Conservation (phyloP, 2,113 vertebrate species). For the Cinclus mexicanus region DNA sequence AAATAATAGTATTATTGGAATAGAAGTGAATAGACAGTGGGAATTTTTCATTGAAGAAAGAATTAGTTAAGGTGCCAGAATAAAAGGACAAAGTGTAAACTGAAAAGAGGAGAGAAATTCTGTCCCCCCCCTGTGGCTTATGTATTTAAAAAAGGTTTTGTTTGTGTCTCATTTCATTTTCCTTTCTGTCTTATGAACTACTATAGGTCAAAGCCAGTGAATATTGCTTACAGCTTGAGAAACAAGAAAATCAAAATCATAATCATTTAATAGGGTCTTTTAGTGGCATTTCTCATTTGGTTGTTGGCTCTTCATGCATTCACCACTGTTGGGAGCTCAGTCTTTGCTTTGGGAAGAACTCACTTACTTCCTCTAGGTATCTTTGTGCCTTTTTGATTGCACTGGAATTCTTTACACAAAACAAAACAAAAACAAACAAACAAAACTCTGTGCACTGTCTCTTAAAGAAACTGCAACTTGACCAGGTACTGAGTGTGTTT, state of each 20-base stretch:
- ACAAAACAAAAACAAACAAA: neutral
- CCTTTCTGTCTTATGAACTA: neutral
- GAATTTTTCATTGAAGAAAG: neutral
- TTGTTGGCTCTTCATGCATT: neutral
- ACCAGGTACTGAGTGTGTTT: neutral
- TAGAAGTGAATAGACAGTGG: neutral
- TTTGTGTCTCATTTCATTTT: constrained; percentile 14
- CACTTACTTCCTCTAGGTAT: neutral
- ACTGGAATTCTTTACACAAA: neutral
- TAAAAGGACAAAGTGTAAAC: constrained; percentile 7
- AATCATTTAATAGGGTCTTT: neutral
- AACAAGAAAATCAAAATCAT: constrained; percentile 29
- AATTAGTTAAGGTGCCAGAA: neutral
- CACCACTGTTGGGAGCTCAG: neutral
- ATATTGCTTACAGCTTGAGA: neutral
- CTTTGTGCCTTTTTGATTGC: neutral
- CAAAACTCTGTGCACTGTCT: neutral
- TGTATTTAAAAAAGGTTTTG: constrained; percentile 33
- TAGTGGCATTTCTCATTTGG: neutral
- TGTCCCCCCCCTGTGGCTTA: neutral
- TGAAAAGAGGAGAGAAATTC: neutral
- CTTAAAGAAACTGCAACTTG: neutral
- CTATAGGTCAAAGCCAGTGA: neutral
- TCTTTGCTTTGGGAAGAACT: neutral
- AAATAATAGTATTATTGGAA: neutral